Conservation (phyloP, 2,113 vertebrate species). For the Eclectus roratus region DNA sequence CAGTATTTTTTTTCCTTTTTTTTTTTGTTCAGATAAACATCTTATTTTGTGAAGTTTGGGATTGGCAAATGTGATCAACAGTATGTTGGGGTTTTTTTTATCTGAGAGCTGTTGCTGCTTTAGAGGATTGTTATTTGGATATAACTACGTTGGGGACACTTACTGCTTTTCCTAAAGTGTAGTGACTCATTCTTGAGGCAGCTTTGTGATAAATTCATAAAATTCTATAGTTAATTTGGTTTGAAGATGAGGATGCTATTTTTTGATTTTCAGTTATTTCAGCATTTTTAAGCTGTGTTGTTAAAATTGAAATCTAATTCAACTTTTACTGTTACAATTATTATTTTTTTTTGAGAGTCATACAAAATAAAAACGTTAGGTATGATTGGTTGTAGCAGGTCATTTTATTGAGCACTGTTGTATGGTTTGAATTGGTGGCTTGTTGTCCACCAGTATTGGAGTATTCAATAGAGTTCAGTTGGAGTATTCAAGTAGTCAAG, state of each 20-base stretch:
- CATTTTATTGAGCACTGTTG: neutral
- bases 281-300: neutral
- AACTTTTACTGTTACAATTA: neutral
- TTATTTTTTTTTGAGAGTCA: neutral
- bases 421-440: neutral
- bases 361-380: rapidly evolving
- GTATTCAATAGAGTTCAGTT: neutral
- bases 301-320: neutral
- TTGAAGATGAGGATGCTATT: neutral
- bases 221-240: neutral
- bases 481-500: neutral
- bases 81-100: neutral
- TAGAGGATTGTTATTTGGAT: neutral
- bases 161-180: neutral
- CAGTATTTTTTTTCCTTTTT: neutral
- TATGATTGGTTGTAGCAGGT: neutral
- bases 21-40: neutral
- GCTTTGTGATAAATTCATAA: neutral
- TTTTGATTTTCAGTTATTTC: neutral
- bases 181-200: neutral
- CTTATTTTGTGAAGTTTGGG: neutral
- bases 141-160: rapidly evolving
- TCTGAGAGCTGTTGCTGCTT: neutral
- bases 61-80: neutral
- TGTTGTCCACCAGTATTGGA: neutral